A percentile compares a stretch with the other conserved stretches of the same genome.
Evolutionary conservation across 2,888 invertebrate genomes (phyloP).

Genomic region (Glaucopsyche alexis): DNA sequence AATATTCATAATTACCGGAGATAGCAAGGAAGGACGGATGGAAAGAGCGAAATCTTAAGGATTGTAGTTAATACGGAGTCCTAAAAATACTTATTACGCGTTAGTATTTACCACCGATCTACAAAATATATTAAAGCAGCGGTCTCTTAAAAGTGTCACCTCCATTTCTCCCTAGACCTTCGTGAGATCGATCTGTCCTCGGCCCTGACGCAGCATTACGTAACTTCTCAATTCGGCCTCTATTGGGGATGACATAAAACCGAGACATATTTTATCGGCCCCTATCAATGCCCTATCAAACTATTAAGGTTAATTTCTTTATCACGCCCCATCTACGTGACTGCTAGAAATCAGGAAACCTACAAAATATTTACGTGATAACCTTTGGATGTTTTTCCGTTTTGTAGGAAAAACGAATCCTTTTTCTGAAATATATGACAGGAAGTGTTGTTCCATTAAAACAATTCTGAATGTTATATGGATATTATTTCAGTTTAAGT

Average conservation of each 20-base stretch:
- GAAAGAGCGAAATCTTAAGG: too few relatives aligned
- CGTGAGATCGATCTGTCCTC: conserved; percentile 32
- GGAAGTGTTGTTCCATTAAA: background rate
- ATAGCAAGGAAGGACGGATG: too few relatives aligned
- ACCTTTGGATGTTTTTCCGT: background rate
- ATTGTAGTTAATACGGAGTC: too few relatives aligned
- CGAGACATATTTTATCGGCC: conserved; percentile 37
- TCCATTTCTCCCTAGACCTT: background rate
- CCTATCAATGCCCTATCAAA: conserved; percentile 35
- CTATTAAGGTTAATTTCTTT: conserved; percentile 29
- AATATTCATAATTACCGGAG: too few relatives aligned
- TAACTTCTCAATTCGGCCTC: conserved; percentile 35
- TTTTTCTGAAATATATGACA: background rate
- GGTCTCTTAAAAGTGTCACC: background rate
- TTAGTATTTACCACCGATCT: too few relatives aligned
- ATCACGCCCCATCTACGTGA: conserved; percentile 3
- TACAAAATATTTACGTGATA: background rate
- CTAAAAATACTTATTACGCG: too few relatives aligned
- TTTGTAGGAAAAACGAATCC: background rate
- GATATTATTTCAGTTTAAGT: too few relatives aligned
- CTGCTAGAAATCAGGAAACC: background rate
- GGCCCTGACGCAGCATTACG: conserved; percentile 32
- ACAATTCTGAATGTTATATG: too few relatives aligned
- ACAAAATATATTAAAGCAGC: background rate
- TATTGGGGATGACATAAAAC: conserved; percentile 37